Base-by-base conservation (phyloP, 2,888 invertebrate genomes). In the Xestia c-nigrum region DNA sequence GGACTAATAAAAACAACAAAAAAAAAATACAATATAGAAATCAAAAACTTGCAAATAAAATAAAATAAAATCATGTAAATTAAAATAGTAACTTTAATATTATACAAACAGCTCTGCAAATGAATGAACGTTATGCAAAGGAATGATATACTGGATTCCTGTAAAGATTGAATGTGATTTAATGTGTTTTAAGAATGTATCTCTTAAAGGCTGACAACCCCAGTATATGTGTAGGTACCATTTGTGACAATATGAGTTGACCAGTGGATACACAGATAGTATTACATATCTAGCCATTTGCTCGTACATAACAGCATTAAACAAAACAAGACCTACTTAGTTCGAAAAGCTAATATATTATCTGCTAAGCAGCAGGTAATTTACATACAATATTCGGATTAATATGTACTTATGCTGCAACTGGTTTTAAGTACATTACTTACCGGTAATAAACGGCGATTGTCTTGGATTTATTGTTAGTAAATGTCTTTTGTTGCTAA, bases 321-420 rank as follows among this genome's bases (percentile, higher is more conserved):
- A 83, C 68, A 83, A 72, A 76, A 70, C 83, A 72, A 73, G 64
- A 55, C 59, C 80, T 76, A 73, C 63, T 76, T 65, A 52, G 31
- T 52, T 50, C 43, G 12, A 73, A 75, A 79, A 52, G 72, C 59
- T 73, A 81, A 78, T 83, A 84, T 70, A 81, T 84, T 81, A 81
- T 76, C 76, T 69, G 76, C 50, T 72, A 64, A 78, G 31, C 67
- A 80, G 72, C 65, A 0, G n/a, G 38, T 64, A 50, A 84, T 84
- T 84, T 79, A 76, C 84, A 84, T 84, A 84, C 84, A 84, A 84
- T 84, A 84, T 81, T 76, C 74, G 40, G 71, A 84, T 75, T 84
- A 84, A 80, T 81, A 80, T 40, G 61, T 72, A 80, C 59, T 50
- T 59, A 43, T 61, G 43, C n/a, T 69, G 64, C 46, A 57, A 52